Percentiles rank a stretch among this genome's conserved stretches.
These are phyloP conservation scores for Pristionchus exspectatus DNA, from an alignment of 2,888 invertebrate species.

Conservation along the genomic window DNA sequence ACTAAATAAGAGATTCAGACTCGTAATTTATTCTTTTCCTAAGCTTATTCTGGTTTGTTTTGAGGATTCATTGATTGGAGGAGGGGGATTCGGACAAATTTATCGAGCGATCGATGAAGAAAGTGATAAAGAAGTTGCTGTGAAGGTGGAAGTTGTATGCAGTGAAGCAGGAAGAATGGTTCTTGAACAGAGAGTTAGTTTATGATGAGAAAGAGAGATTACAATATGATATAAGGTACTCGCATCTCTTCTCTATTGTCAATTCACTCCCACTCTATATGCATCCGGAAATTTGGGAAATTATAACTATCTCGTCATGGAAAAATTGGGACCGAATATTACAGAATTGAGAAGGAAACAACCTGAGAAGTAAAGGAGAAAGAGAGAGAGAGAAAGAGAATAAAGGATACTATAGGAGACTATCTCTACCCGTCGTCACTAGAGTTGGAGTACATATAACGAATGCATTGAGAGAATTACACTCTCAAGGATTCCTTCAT, in stretches of 20 bases:
- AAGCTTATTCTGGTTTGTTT: neutral
- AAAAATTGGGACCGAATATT: slow-evolving; percentile 73
- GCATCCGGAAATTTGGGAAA: slow-evolving; percentile 68
- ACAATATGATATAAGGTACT: neutral
- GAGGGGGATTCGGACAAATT: slow-evolving; percentile 76
- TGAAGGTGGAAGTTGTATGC: slow-evolving; percentile 74
- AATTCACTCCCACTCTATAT: slow-evolving; percentile 56
- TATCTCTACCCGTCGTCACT: neutral
- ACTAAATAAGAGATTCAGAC: slow-evolving; percentile 60
- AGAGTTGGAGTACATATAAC: slow-evolving; percentile 70
- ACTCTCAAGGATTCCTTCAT: slow-evolving; percentile 73
- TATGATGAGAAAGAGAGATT: slow-evolving; percentile 1
- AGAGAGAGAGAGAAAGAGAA: neutral
- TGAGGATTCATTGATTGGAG: slow-evolving; percentile 67
- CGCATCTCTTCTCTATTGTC: slow-evolving; percentile 23
- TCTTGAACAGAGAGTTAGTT: slow-evolving; percentile 68
- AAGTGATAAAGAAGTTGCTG: slow-evolving; percentile 65
- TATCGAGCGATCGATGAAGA: slow-evolving; percentile 69
- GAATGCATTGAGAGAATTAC: slow-evolving; percentile 69
- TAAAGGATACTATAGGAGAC: neutral
- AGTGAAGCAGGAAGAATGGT: slow-evolving; percentile 72
- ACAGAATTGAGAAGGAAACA: slow-evolving; percentile 69
- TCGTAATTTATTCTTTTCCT: slow-evolving; percentile 48
- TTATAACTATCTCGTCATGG: slow-evolving; percentile 75
- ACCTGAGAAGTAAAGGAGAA: slow-evolving; percentile 30